Conservation (phyloP, 2,888 invertebrate genomes). For the Clistopyga incitator region DNA sequence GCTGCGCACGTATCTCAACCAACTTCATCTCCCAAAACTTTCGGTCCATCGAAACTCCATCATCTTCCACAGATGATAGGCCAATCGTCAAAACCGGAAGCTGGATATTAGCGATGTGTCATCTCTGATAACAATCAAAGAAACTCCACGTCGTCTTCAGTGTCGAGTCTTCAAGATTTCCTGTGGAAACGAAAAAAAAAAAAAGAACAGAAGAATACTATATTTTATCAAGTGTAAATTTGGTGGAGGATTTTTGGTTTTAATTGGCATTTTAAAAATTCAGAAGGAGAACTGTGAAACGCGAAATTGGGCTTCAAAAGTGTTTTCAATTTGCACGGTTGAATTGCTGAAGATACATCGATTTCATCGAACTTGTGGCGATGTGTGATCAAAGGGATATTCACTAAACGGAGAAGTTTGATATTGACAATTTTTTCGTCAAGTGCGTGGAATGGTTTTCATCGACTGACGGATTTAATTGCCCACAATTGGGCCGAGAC, state of each 20-base stretch:
- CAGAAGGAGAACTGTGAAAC: not conserved
- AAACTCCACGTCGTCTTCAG: not conserved
- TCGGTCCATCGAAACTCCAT: not conserved
- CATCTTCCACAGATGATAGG: not conserved
- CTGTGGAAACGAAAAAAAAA: too few species aligned
- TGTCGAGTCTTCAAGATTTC: not conserved
- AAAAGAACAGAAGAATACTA: not conserved
- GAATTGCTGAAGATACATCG: not conserved
- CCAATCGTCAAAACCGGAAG: not conserved
- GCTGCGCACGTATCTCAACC: constrained; percentile 15
- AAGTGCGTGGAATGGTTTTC: constrained; percentile 4
- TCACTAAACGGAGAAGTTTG: not conserved
- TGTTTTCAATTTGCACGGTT: not conserved
- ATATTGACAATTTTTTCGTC: not conserved
- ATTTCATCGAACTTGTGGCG: not conserved
- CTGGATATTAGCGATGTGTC: not conserved
- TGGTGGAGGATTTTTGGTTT: not conserved
- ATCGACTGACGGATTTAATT: not conserved
- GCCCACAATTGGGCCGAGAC: not conserved
- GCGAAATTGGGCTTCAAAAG: not conserved
- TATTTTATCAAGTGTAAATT: not conserved
- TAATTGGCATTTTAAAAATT: not conserved
- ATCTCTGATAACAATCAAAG: not conserved
- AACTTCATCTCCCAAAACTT: not conserved
- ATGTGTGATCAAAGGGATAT: not conserved